phyloP scores from a whole-genome alignment of 1,140 invertebrate species.

The Achatina immaculata region DNA sequence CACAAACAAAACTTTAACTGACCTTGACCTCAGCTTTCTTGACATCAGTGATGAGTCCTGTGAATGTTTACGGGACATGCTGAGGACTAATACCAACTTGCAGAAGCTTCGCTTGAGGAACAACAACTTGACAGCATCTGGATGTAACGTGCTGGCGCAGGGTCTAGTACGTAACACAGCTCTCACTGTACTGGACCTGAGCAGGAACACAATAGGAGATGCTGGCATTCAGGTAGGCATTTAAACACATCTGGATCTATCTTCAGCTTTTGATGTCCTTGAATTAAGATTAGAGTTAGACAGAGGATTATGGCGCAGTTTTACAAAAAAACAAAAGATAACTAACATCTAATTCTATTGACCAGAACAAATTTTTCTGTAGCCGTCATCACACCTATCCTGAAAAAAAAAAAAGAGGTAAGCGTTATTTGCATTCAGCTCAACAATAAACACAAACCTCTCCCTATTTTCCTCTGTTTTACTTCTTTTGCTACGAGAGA shows the following conservation, averaged over 20 bases:
- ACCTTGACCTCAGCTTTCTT: slow-evolving; percentile 65
- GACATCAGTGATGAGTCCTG: slow-evolving; percentile 61
- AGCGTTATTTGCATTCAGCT: no score
- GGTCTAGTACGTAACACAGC: slow-evolving; percentile 54
- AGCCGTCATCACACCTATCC: no score
- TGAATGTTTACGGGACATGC: slow-evolving; percentile 57
- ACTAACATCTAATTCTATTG: no score
- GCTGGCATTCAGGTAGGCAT: slow-evolving; percentile 44
- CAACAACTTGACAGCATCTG: slow-evolving; percentile 60
- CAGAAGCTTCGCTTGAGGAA: slow-evolving; percentile 60
- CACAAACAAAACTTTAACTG: slow-evolving; percentile 52
- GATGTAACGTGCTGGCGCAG: slow-evolving; percentile 59
- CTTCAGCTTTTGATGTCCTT: no score
- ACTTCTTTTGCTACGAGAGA: no score
- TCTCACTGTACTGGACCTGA: slow-evolving; percentile 60
- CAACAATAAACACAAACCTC: no score
- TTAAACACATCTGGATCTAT: background rate
- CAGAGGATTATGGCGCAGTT: background rate
- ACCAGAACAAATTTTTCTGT: no score
- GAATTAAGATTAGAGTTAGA: no score
- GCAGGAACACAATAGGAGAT: slow-evolving; percentile 62
- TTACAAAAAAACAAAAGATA: no score
- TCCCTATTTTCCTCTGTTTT: no score
- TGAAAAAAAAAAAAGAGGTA: no score
- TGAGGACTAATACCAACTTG: slow-evolving; percentile 58